phyloP scores from a whole-genome alignment of 2,888 invertebrate species.

The Oligia fasciuncula region DNA sequence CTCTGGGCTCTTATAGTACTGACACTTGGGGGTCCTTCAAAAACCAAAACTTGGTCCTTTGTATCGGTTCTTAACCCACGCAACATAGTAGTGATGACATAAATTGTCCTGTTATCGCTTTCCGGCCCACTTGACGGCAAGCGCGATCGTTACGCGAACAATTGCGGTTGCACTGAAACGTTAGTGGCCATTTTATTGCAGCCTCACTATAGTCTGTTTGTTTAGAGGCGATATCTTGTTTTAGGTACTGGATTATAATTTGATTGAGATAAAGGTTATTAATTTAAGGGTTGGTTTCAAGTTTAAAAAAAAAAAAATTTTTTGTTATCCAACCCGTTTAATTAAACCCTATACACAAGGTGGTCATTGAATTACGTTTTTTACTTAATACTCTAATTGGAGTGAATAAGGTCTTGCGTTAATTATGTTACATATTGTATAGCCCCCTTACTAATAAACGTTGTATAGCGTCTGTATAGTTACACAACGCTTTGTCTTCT shows the following conservation, averaged over 20 bases:
- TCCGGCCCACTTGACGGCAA: slow-evolving; percentile 76
- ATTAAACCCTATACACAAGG: too few species aligned
- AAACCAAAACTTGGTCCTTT: slow-evolving; percentile 18
- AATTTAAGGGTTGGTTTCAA: background rate
- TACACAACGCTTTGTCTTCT: too few species aligned
- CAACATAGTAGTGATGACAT: slow-evolving; percentile 68
- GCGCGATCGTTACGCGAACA: slow-evolving; percentile 69
- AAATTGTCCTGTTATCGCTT: slow-evolving; percentile 80
- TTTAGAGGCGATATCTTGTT: slow-evolving; percentile 31
- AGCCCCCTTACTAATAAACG: too few species aligned
- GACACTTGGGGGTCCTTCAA: background rate
- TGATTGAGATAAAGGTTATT: slow-evolving; percentile 13
- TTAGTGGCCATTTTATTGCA: slow-evolving; percentile 70
- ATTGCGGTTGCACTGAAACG: slow-evolving; percentile 67
- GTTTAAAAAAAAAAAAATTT: too few species aligned
- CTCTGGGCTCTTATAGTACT: background rate
- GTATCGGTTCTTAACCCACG: slow-evolving; percentile 51
- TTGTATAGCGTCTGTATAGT: too few species aligned
- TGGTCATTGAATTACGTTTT: too few species aligned
- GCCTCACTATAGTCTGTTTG: slow-evolving; percentile 55
- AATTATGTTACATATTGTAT: too few species aligned
- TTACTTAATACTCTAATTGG: too few species aligned
- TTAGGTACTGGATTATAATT: slow-evolving; percentile 16
- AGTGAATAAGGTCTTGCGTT: too few species aligned
- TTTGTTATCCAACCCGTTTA: too few species aligned